phyloP scores from a whole-genome alignment of 2,797 vertebrate genomes.

The Scolopax bukidnonensis region DNA sequence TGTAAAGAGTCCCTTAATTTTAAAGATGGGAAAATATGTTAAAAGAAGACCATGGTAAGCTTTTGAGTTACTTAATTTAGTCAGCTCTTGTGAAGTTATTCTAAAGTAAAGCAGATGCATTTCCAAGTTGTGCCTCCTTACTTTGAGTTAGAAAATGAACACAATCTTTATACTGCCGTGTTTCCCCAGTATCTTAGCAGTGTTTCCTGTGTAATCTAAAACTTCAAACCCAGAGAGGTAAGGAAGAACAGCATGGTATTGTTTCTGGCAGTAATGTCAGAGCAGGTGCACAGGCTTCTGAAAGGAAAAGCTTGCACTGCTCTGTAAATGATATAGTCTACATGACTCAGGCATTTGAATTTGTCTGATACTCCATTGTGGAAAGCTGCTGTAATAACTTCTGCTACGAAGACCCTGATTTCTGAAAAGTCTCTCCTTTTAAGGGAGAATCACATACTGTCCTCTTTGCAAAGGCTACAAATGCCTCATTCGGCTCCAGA shows the following conservation, averaged over 20 bases:
- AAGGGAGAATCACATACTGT: background rate
- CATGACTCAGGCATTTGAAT: background rate
- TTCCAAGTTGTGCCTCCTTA: background rate
- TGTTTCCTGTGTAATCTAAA: background rate
- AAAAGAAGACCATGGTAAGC: background rate
- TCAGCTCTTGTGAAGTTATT: background rate
- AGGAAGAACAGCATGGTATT: background rate
- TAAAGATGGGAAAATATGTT: background rate
- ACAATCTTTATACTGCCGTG: background rate
- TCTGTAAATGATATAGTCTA: background rate
- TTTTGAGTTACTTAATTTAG: background rate
- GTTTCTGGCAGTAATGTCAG: background rate
- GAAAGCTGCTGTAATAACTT: background rate
- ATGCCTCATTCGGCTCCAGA: background rate
- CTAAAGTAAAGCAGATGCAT: background rate
- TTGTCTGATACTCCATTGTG: background rate
- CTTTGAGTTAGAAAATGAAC: background rate
- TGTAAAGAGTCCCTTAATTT: background rate
- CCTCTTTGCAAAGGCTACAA: background rate
- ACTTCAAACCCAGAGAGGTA: background rate
- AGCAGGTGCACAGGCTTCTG: background rate
- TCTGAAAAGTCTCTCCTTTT: background rate
- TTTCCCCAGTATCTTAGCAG: background rate
- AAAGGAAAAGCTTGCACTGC: background rate
- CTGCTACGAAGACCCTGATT: background rate